Evolutionary conservation across 2,113 vertebrate genomes (phyloP).

Genomic region (Ctenomys sociabilis): DNA sequence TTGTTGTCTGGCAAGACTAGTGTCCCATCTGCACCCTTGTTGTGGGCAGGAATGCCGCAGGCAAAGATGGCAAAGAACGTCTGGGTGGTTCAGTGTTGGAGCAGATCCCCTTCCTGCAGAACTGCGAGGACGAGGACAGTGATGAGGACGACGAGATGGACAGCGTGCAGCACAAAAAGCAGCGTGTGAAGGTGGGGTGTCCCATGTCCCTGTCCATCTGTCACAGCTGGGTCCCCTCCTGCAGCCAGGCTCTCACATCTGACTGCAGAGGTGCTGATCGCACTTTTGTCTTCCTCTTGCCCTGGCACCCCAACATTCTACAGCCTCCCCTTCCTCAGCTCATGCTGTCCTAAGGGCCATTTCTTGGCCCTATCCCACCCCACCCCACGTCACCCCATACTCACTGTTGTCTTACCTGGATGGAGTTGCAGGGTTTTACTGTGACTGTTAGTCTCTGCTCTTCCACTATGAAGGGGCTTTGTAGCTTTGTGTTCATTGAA

Average conservation of each 20-base stretch:
- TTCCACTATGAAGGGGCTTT: neutral
- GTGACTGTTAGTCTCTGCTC: neutral
- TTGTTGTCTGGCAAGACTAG: neutral
- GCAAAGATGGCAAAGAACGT: conserved; percentile 89
- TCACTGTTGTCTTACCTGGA: neutral
- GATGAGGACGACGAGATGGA: conserved; percentile 94
- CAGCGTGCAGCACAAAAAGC: conserved; percentile 88
- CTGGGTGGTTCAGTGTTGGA: conserved; percentile 88
- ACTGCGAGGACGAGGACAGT: conserved; percentile 92
- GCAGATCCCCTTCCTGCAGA: conserved; percentile 92
- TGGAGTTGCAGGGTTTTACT: neutral
- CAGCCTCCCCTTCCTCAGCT: fast-evolving
- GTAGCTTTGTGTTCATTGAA: neutral
- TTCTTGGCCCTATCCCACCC: neutral
- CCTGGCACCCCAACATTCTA: neutral
- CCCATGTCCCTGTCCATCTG: neutral
- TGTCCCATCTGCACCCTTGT: neutral
- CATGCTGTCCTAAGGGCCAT: neutral
- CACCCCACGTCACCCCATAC: too few species aligned
- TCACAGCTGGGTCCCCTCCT: neutral
- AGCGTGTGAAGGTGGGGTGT: conserved; percentile 86
- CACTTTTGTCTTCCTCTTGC: neutral
- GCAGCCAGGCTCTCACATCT: neutral
- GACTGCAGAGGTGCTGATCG: neutral
- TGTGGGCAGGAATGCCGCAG: conserved; percentile 89